Conservation (phyloP, 2,113 vertebrate species). For the Brienomyrus longianalis region DNA sequence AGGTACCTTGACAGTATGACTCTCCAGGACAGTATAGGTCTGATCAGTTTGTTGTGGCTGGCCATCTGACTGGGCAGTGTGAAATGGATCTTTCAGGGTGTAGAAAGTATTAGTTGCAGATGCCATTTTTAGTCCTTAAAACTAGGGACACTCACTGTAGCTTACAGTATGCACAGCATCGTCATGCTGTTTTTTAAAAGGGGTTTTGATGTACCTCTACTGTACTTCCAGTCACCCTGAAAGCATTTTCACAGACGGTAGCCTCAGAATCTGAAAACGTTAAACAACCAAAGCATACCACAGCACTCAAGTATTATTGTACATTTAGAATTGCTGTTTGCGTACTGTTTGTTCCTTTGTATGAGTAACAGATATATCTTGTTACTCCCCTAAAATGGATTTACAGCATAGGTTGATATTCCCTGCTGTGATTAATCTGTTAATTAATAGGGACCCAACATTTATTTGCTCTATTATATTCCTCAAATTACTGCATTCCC, state of each 20-base stretch:
- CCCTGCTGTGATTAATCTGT: not conserved
- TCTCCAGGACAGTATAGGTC: not conserved
- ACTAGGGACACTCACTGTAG: not conserved
- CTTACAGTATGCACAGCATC: not conserved
- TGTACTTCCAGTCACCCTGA: not conserved
- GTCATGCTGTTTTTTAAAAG: not conserved
- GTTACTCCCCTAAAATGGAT: not conserved
- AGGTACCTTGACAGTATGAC: not conserved
- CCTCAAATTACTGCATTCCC: not conserved
- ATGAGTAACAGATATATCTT: not conserved
- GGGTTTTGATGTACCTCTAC: not conserved
- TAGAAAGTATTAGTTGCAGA: not conserved
- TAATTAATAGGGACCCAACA: not conserved
- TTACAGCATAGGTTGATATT: not conserved
- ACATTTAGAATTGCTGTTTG: not conserved
- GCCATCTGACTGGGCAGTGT: not conserved
- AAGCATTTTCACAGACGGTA: not conserved
- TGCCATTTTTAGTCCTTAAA: not conserved
- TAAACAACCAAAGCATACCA: not conserved
- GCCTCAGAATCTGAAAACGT: not conserved
- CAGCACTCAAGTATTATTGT: not conserved
- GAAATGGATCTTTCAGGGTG: not conserved
- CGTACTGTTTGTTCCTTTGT: not conserved
- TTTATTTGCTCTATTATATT: not conserved
- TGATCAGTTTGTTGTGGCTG: not conserved